Evolutionary conservation across 2,113 vertebrate species (phyloP).

Genomic region (Bos indicus): DNA sequence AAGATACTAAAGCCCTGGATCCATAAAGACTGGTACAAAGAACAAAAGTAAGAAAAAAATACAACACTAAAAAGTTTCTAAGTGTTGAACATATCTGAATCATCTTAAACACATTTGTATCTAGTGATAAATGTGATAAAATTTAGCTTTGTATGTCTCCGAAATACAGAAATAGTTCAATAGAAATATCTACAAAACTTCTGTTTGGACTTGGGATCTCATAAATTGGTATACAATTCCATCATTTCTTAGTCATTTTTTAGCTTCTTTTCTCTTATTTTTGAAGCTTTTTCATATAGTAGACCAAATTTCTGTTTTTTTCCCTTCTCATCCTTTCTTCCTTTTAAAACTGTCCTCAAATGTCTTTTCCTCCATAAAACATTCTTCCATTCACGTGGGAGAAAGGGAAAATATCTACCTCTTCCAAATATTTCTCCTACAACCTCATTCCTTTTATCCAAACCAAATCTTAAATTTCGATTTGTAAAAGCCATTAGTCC

Average conservation of each 20-base stretch:
- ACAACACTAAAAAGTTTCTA: neutral
- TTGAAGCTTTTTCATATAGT: neutral
- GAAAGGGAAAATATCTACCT: neutral
- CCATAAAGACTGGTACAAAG: neutral
- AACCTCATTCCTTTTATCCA: neutral
- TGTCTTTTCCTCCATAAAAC: neutral
- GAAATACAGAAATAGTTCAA: neutral
- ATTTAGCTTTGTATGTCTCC: neutral
- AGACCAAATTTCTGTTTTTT: neutral
- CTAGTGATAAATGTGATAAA: neutral
- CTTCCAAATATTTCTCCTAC: neutral
- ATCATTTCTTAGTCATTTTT: neutral
- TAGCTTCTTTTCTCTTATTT: neutral
- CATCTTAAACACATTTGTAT: neutral
- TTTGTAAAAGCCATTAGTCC: neutral
- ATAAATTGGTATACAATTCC: neutral
- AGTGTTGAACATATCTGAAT: neutral
- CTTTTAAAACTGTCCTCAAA: conserved; percentile 1
- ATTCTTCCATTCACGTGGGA: neutral
- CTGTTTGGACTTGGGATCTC: neutral
- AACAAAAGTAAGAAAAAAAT: neutral
- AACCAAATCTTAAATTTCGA: neutral
- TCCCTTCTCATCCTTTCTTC: neutral
- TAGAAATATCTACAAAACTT: neutral
- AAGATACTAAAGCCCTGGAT: conserved; percentile 15